Conservation (phyloP, 23 tunicate genomes). For the Corella eumyota region DNA sequence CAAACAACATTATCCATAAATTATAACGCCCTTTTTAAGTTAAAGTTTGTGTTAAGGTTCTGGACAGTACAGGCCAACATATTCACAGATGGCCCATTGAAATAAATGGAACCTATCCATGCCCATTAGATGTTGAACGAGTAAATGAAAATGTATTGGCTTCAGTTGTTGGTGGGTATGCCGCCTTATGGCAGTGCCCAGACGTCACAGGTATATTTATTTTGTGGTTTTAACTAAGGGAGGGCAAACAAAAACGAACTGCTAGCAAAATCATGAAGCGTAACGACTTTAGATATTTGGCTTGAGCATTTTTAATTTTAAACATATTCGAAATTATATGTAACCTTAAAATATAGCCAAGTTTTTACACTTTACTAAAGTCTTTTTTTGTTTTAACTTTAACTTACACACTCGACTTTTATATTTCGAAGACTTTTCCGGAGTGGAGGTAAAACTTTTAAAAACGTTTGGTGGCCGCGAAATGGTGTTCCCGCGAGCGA, state of each 20-base stretch:
- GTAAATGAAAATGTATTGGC: conserved; percentile 3
- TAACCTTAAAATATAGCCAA: too few relatives aligned
- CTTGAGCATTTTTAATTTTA: too few relatives aligned
- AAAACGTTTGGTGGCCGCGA: conserved; percentile 33
- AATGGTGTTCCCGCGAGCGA: conserved; percentile 42
- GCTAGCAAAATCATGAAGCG: too few relatives aligned
- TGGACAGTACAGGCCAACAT: conserved; percentile 12
- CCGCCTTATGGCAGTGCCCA: conserved; percentile 29
- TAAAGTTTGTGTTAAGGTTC: conserved; percentile 13
- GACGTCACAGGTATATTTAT: conserved; percentile 38
- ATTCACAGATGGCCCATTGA: conserved; percentile 13
- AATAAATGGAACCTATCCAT: conserved; percentile 17
- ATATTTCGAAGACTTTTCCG: conserved; percentile 8
- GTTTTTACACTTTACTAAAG: too few relatives aligned
- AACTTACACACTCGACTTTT: too few relatives aligned
- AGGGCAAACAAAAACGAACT: too few relatives aligned
- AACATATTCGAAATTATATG: too few relatives aligned
- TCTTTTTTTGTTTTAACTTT: too few relatives aligned
- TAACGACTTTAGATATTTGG: too few relatives aligned
- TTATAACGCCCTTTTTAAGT: too few relatives aligned
- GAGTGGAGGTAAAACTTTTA: conserved; percentile 4
- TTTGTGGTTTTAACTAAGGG: too few relatives aligned
- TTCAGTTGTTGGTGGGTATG: conserved; percentile 33
- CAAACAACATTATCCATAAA: too few relatives aligned
- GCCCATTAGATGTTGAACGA: conserved; percentile 38